Evolutionary conservation across 2,113 vertebrate genomes (phyloP).

Genomic region (Amazona guildingii): DNA sequence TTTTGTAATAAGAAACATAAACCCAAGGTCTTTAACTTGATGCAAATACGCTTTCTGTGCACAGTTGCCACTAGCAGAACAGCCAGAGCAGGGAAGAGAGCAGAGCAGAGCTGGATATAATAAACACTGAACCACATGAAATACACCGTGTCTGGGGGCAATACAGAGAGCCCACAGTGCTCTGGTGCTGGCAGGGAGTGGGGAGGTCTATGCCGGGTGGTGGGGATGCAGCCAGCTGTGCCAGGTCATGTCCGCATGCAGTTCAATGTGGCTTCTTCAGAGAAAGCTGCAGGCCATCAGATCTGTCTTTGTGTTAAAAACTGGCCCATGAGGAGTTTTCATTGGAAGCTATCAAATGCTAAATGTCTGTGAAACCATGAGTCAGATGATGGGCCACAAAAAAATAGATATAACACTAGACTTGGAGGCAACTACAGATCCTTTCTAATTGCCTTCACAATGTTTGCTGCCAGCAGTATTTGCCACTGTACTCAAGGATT

Average conservation of each 20-base stretch:
- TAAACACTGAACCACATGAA: neutral
- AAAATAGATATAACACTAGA: neutral
- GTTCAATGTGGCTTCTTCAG: neutral
- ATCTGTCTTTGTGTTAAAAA: neutral
- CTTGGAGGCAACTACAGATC: neutral
- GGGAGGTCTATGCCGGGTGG: neutral
- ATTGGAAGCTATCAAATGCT: neutral
- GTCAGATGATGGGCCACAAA: neutral
- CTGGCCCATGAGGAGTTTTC: fast-evolving
- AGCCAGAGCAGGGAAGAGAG: neutral
- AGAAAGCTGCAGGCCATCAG: neutral
- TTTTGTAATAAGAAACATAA: neutral
- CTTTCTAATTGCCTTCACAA: neutral
- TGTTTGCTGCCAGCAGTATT: neutral
- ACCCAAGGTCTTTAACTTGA: neutral
- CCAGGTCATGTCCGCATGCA: neutral
- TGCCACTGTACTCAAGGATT: neutral
- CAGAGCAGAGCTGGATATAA: neutral
- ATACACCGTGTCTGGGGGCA: neutral
- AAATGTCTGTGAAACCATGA: neutral
- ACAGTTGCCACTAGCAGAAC: neutral
- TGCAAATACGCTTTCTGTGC: neutral
- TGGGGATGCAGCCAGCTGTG: neutral
- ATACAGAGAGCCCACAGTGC: fast-evolving
- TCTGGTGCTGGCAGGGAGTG: neutral